Conservation (phyloP, 2,113 vertebrate species). For the Microtus pennsylvanicus region DNA sequence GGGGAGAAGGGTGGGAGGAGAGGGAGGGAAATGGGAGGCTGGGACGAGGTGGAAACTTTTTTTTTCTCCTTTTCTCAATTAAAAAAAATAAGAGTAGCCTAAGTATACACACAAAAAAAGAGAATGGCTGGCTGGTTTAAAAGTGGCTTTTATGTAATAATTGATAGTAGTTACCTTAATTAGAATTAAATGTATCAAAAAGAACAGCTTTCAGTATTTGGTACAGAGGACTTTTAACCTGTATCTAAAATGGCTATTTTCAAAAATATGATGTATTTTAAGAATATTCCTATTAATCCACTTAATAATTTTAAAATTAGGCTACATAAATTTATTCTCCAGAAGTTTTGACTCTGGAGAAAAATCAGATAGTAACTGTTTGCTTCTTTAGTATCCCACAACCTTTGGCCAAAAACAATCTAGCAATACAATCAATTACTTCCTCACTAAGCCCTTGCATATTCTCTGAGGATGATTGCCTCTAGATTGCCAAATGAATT, state of each 20-base stretch:
- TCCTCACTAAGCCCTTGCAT: constrained; percentile 51
- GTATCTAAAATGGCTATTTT: not conserved
- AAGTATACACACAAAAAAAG: not conserved
- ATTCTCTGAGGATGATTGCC: constrained; percentile 24
- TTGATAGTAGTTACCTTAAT: not conserved
- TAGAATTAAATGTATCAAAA: constrained; percentile 25
- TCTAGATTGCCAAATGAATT: constrained; percentile 67
- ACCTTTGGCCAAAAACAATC: constrained; percentile 57
- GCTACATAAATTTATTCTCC: not conserved
- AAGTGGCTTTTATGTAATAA: not conserved
- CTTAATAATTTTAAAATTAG: not conserved
- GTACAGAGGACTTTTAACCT: not conserved
- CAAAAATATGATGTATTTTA: not conserved
- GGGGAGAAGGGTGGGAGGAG: no score
- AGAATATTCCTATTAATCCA: not conserved
- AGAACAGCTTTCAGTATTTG: not conserved
- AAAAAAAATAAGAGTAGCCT: not conserved
- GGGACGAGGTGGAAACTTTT: no score
- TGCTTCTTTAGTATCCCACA: constrained; percentile 1
- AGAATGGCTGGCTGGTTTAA: not conserved
- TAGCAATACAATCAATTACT: constrained; percentile 57
- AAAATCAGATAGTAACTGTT: constrained; percentile 25
- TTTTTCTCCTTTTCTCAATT: no score
- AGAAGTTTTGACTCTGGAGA: not conserved
- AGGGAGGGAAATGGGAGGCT: no score